Percentiles rank a stretch among this genome's conserved stretches.
These are phyloP conservation scores for Schlechtendalia chinensis DNA, from an alignment of 1,140 invertebrate genomes.

Conservation along the genomic window DNA sequence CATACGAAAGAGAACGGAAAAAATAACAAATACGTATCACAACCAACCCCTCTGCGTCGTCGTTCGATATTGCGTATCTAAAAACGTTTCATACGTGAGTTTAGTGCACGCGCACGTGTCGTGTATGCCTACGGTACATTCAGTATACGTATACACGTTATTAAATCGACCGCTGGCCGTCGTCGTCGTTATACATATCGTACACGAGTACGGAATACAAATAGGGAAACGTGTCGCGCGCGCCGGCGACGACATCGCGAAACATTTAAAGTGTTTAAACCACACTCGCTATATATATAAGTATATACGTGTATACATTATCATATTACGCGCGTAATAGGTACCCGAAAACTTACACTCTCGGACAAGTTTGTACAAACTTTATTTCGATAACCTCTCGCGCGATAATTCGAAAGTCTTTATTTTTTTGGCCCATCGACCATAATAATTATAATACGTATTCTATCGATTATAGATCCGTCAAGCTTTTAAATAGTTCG, in stretches of 20 bases:
- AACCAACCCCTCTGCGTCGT: background rate
- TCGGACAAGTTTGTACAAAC: constrained; percentile 1
- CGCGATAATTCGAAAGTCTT: too few relatives aligned
- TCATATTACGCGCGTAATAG: too few relatives aligned
- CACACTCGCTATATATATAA: too few relatives aligned
- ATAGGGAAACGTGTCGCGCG: background rate
- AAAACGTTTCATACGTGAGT: background rate
- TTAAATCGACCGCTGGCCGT: background rate
- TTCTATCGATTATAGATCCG: background rate
- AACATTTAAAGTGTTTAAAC: too few relatives aligned
- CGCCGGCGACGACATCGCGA: too few relatives aligned
- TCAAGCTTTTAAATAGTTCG: constrained; percentile 4
- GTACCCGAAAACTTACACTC: background rate
- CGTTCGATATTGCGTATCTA: background rate
- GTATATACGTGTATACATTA: too few relatives aligned
- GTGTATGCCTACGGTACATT: too few relatives aligned
- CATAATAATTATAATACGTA: background rate
- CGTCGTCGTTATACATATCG: too few relatives aligned
- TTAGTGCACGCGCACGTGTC: background rate
- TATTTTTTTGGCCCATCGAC: too few relatives aligned
- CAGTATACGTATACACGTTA: too few relatives aligned
- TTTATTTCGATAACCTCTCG: too few relatives aligned
- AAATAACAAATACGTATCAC: too few relatives aligned
- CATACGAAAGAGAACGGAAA: background rate
- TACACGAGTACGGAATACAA: background rate